Base-by-base conservation (phyloP, 2,113 vertebrate species). In the Chascanopsetta lugubris region DNA sequence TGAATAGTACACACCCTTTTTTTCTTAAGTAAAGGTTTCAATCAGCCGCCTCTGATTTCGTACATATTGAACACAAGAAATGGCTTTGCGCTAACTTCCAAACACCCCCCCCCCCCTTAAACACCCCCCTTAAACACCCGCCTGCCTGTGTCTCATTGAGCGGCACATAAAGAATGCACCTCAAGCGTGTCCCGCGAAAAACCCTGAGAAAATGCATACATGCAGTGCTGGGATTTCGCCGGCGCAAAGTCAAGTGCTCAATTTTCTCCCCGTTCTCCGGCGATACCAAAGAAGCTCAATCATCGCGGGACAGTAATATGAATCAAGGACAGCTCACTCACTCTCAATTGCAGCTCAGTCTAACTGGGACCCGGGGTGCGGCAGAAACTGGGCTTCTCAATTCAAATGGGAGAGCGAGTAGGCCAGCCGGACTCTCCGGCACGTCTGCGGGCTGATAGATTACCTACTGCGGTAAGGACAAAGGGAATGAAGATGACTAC, bases 401-500 rank as follows among this genome's bases (percentile, higher is more conserved):
- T 92, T 91, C 90, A 92, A 92, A 92, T 92, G 89, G 89, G 91
- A 92, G 87, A 85, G 84, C 71, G 84, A 88, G 88, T 87, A 90
- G 89, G 86, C 87, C 87, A 90, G 88, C 76, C 86, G 86, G 87
- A 90, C 90, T 89, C 84, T 86, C 85, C 87, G 67, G 84, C 87
- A 91, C 82, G 89, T 91, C 92, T 90, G 57, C 59, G 54, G 81
- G 70, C 88, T 92, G 91, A 93, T 85, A 91, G 91, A 93, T 93
- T 89, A 90, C 90, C 91, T 89, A 89, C 83, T 80, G 87, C 84
- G 66, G 88, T 93, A 92, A 93, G 91, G 92, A 92, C 90, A 93
- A 93, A 91, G 90, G 85, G 89, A 93, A 92, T 92, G 90, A 96
- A 98, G 97, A 98, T 98, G 96, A 98, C 90, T 93, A 85, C 87